Conservation (phyloP, 2,888 invertebrate genomes). For the Acrocyrtus sp. region DNA sequence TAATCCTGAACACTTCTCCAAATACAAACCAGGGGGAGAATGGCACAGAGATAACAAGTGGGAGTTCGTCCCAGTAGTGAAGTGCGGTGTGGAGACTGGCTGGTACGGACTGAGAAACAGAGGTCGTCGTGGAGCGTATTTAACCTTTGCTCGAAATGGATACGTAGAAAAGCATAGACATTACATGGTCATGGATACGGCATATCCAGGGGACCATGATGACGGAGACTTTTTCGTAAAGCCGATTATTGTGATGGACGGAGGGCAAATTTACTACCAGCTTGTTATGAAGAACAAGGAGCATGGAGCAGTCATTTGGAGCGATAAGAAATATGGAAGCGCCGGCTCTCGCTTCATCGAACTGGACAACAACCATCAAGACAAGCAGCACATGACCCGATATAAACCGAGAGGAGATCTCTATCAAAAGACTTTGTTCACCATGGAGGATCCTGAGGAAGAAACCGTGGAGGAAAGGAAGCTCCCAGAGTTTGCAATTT, state of each 20-base stretch:
- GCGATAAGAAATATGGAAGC: background rate
- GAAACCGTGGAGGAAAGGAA: too few species aligned
- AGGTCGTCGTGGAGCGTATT: background rate
- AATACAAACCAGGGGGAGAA: background rate
- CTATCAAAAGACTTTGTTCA: too few species aligned
- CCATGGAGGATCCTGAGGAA: too few species aligned
- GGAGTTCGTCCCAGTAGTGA: background rate
- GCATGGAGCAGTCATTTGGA: background rate
- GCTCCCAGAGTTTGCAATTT: too few species aligned
- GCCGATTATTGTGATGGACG: background rate
- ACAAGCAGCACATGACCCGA: too few species aligned
- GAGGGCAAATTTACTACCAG: background rate
- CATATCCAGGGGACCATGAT: background rate
- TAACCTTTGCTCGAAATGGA: background rate
- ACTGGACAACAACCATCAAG: too few species aligned
- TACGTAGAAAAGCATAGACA: background rate
- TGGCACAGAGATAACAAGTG: background rate
- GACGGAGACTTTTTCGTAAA: background rate
- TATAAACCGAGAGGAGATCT: too few species aligned
- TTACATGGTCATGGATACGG: background rate
- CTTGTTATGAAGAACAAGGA: background rate
- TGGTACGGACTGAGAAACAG: background rate
- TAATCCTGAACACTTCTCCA: background rate
- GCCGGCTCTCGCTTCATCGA: background rate
- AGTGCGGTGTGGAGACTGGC: background rate